Percentiles rank a stretch among this genome's conserved stretches.
Evolutionary conservation across 2,113 vertebrate species (phyloP).

Genomic region (Puma concolor): DNA sequence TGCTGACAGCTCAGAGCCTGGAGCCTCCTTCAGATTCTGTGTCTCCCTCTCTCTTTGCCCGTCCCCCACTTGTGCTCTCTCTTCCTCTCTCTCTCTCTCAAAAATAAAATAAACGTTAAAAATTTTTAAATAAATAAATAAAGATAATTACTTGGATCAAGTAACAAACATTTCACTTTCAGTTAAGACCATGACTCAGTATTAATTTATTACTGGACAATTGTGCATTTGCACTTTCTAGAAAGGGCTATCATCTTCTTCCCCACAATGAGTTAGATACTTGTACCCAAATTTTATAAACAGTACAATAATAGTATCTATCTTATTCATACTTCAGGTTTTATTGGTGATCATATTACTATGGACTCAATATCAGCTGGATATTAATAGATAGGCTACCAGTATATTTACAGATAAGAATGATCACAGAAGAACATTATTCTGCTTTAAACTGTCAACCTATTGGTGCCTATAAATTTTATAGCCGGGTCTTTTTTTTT

Average conservation of each 20-base stretch:
- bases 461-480: not conserved
- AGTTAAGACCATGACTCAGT: not conserved
- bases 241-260: not conserved
- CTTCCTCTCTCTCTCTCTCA: too few relatives aligned
- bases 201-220: not conserved
- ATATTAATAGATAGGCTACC: not conserved
- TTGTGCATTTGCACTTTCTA: not conserved
- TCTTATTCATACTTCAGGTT: not conserved
- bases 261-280: not conserved
- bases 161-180: not conserved
- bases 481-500: not conserved
- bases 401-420: not conserved
- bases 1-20: too few relatives aligned
- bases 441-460: not conserved
- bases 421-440: not conserved
- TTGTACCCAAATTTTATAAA: not conserved
- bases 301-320: not conserved
- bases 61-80: too few relatives aligned
- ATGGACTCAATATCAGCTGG: not conserved
- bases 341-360: not conserved
- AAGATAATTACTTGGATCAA: not conserved
- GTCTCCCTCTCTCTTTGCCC: too few relatives aligned
- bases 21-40: too few relatives aligned
- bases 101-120: too few relatives aligned
- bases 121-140: too few relatives aligned